phyloP scores from a whole-genome alignment of 1,140 invertebrate genomes.

The Acromyrmex charruanus region DNA sequence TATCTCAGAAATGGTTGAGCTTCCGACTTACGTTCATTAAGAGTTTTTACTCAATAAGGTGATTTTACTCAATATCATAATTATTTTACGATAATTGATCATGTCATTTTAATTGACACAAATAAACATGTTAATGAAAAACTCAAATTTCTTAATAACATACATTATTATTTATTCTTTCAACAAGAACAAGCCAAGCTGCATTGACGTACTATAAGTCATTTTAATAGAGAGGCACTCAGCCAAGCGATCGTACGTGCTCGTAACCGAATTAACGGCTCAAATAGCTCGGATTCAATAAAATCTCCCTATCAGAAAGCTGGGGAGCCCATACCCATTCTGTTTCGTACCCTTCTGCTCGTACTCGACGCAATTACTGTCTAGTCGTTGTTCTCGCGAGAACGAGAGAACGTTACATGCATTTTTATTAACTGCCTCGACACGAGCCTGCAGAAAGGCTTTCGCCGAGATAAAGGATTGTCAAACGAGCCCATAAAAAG shows the following conservation, averaged over 20 bases:
- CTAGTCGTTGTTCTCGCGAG: conserved; percentile 53
- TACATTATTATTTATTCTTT: neutral
- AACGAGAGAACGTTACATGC: conserved; percentile 58
- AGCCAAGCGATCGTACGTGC: conserved; percentile 5
- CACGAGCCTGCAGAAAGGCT: neutral
- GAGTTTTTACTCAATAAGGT: too few species aligned
- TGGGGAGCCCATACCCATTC: neutral
- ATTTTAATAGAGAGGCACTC: conserved; percentile 33
- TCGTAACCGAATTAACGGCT: conserved; percentile 47
- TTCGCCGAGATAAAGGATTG: conserved; percentile 45
- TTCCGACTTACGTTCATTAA: too few species aligned
- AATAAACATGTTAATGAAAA: neutral
- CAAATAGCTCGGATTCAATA: conserved; percentile 56
- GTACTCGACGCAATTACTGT: conserved; percentile 29
- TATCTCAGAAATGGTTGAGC: too few species aligned
- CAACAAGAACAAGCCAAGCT: neutral
- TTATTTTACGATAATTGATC: too few species aligned
- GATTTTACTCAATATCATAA: too few species aligned
- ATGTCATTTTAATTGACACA: neutral
- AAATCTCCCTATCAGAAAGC: conserved; percentile 42
- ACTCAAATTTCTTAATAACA: neutral
- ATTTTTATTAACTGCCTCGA: conserved; percentile 60
- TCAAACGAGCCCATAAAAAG: conserved; percentile 57
- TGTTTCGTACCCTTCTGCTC: neutral
- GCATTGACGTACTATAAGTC: conserved; percentile 9